Conservation (phyloP, 2,113 vertebrate genomes). For the Panthera uncia region DNA sequence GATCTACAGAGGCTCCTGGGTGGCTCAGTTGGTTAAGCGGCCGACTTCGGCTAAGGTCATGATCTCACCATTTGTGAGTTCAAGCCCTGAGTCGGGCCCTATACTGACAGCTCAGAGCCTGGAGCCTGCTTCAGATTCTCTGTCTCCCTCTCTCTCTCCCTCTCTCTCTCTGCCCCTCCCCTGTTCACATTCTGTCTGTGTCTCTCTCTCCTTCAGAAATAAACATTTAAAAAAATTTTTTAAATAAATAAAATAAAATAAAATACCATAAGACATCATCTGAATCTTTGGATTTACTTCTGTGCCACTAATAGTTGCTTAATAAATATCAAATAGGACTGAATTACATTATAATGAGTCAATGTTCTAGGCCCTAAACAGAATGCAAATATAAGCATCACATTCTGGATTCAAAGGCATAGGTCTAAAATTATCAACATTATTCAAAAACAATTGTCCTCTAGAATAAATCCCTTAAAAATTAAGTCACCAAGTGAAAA, state of each 20-base stretch:
- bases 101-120: too few species aligned
- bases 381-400: background rate
- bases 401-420: background rate
- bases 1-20: background rate
- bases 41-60: too few species aligned
- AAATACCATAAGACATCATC: background rate
- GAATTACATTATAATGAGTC: background rate
- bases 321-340: slow-evolving; percentile 26
- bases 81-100: too few species aligned
- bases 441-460: background rate
- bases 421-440: background rate
- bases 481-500: background rate
- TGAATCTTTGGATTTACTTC: background rate
- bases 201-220: too few species aligned
- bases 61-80: too few species aligned
- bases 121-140: too few species aligned
- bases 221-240: too few species aligned
- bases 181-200: too few species aligned
- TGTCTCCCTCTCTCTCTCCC: too few species aligned
- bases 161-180: too few species aligned
- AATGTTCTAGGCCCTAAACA: background rate
- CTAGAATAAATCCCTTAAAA: background rate
- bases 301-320: background rate
- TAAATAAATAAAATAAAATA: background rate
- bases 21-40: too few species aligned